These are phyloP conservation scores for Sebastolobus altivelis DNA, from an alignment of 2,797 vertebrate species.

Conservation along the genomic window DNA sequence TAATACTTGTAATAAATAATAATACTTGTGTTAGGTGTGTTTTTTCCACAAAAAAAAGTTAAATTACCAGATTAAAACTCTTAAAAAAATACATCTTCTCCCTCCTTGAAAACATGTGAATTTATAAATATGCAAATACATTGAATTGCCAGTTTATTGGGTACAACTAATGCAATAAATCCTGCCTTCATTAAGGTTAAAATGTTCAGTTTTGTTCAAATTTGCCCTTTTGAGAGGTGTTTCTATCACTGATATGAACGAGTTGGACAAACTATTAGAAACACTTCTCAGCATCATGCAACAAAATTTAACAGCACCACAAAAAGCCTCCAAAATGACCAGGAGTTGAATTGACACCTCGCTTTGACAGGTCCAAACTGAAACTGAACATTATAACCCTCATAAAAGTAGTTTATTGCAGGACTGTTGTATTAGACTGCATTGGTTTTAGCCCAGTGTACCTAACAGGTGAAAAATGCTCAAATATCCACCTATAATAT, in stretches of 20 bases:
- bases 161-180: not conserved
- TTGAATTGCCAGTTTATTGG: too few species aligned
- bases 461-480: not conserved
- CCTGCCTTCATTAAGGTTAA: not conserved
- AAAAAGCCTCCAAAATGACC: not conserved
- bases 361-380: not conserved
- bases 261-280: not conserved
- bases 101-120: too few species aligned
- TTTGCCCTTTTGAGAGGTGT: not conserved
- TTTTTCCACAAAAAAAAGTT: too few species aligned
- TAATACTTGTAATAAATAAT: too few species aligned
- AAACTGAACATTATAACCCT: not conserved
- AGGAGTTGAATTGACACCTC: not conserved
- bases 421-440: not conserved
- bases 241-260: not conserved
- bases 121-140: too few species aligned
- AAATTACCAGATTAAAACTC: too few species aligned
- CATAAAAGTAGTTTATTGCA: not conserved
- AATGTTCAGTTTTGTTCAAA: not conserved
- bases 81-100: too few species aligned
- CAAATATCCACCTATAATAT: not conserved
- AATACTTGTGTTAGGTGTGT: too few species aligned
- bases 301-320: not conserved
- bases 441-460: not conserved
- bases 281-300: not conserved